Evolutionary conservation across 2,113 vertebrate species (phyloP).

Genomic region (Tursiops truncatus): DNA sequence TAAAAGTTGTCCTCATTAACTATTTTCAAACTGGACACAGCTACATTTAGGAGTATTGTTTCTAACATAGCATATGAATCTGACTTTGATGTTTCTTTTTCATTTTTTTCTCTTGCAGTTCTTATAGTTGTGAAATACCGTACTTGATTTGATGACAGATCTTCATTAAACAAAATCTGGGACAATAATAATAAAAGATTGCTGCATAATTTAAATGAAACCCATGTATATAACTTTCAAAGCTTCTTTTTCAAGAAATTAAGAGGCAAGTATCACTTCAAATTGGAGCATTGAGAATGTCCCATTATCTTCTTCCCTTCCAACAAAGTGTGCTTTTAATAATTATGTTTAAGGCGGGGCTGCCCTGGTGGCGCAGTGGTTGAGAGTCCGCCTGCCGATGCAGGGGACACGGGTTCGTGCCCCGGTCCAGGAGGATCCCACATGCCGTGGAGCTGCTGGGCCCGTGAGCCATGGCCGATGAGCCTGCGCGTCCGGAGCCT

Average conservation of each 20-base stretch:
- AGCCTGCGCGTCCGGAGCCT: too few relatives aligned
- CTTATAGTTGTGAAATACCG: constrained; percentile 86
- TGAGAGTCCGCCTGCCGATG: too few relatives aligned
- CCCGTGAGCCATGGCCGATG: too few relatives aligned
- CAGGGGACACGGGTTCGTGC: too few relatives aligned
- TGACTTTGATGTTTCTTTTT: constrained; percentile 52
- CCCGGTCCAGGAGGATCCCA: too few relatives aligned
- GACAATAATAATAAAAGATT: constrained; percentile 73
- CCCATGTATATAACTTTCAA: constrained; percentile 83
- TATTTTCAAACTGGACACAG: neutral
- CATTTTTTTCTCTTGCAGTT: constrained; percentile 81
- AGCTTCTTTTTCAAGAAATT: constrained; percentile 77
- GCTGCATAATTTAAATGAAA: constrained; percentile 86
- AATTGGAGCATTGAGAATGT: constrained; percentile 72
- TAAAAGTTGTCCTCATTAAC: neutral
- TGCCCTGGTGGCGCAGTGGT: too few relatives aligned
- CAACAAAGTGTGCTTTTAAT: constrained; percentile 68
- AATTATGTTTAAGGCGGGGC: constrained; percentile 60
- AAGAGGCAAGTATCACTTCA: constrained; percentile 80
- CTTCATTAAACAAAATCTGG: constrained; percentile 75
- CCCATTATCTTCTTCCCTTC: constrained; percentile 55
- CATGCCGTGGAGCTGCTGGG: too few relatives aligned
- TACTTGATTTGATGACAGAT: constrained; percentile 81
- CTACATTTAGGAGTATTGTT: constrained; percentile 15
- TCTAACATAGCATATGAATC: neutral